phyloP scores from a whole-genome alignment of 2,888 invertebrate genomes.

The Lasioglossum leucozonium region DNA sequence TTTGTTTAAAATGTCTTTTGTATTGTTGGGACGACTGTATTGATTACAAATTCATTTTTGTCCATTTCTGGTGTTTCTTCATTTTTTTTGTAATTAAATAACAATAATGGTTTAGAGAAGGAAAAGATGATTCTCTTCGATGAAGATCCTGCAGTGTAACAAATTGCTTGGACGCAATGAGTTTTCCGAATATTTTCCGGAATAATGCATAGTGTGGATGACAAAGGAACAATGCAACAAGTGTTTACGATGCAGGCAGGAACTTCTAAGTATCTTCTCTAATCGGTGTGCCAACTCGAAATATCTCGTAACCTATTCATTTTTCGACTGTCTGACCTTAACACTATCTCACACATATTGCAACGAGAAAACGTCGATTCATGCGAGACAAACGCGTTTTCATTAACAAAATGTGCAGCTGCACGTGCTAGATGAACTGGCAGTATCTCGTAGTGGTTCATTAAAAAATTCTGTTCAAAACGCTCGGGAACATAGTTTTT shows the following conservation, averaged over 20 bases:
- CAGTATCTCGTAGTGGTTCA: no score
- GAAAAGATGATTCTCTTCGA: neutral
- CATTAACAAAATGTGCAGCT: neutral
- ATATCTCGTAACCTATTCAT: conserved; percentile 3
- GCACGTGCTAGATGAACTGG: neutral
- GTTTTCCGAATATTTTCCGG: neutral
- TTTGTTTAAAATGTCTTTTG: no score
- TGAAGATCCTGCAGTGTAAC: neutral
- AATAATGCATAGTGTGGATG: neutral
- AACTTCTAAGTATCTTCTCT: neutral
- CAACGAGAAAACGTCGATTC: neutral
- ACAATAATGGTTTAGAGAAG: no score
- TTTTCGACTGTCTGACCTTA: conserved; percentile 1
- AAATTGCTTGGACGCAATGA: neutral
- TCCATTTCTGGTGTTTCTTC: no score
- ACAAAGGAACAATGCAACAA: neutral
- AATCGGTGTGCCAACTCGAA: conserved; percentile 3
- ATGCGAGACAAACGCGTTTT: no score
- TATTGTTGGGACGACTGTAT: no score
- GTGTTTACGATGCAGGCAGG: neutral
- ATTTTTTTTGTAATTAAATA: no score
- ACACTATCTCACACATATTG: neutral
- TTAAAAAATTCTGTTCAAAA: no score
- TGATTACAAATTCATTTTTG: no score
- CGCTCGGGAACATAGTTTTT: no score